Conservation (phyloP, 2,113 vertebrate genomes). For the Chloropsis cyanopogon region DNA sequence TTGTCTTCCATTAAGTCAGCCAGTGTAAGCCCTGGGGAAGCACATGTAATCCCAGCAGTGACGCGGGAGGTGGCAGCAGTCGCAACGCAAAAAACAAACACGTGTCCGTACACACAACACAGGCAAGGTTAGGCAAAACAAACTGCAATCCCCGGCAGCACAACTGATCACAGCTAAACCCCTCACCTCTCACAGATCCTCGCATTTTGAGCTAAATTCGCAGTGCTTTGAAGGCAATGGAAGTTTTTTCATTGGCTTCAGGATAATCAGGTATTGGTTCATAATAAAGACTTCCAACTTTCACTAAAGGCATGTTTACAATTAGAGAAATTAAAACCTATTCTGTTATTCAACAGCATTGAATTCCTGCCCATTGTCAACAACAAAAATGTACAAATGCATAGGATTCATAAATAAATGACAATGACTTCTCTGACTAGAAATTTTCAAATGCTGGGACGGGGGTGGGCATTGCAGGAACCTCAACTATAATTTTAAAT, state of each 20-base stretch:
- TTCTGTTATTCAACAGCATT: not conserved
- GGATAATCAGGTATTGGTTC: not conserved
- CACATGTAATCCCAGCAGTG: constrained; percentile 85
- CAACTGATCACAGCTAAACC: not conserved
- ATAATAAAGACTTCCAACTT: not conserved
- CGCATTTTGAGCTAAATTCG: not conserved
- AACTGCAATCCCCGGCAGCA: not conserved
- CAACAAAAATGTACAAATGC: not conserved
- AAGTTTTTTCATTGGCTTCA: not conserved
- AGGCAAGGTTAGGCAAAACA: constrained; percentile 25
- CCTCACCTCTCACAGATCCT: not conserved
- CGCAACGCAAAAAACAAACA: constrained; percentile 67
- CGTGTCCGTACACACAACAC: constrained; percentile 32
- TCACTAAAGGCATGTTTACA: not conserved
- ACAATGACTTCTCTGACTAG: not conserved
- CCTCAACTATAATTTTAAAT: not conserved
- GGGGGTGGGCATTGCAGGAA: not conserved
- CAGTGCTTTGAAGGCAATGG: not conserved
- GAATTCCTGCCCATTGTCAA: not conserved
- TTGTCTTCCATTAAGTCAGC: constrained; percentile 92
- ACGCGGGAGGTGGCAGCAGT: constrained; percentile 86
- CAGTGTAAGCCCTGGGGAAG: constrained; percentile 91
- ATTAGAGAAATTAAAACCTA: not conserved
- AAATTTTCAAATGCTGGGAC: not conserved
- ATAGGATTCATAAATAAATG: not conserved